Evolutionary conservation across 2,797 vertebrate genomes (phyloP), one percentile per base, ranked within the genome.

Genomic region (Caiman crocodilus): DNA sequence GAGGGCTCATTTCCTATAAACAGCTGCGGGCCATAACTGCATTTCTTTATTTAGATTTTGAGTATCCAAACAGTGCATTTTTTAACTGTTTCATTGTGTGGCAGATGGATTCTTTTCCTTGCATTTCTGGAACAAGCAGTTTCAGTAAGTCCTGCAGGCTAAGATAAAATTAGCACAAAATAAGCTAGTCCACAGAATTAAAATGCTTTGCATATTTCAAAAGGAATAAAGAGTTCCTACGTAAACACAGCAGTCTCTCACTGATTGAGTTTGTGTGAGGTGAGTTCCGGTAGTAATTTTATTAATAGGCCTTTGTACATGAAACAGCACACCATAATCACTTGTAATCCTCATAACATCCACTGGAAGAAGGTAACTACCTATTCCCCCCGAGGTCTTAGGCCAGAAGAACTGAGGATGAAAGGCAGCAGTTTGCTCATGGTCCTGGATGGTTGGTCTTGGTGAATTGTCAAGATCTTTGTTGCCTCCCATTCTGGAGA

Each of bases 1-100:
- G 28, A 79, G 76, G 59, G 73, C 79, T 86, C 42, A 4, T 63
- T 88, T 73, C 85, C 90, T 89, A 56, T 23, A 79, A 94, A 90
- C 42, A 42, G 71, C 3, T 17, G 65, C 69, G 91, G 82, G 78
- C 88, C 85, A 82, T 50, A 79, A 67, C 73, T 64, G 12, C 16
- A 2, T 59, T 75, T 75, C 82, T 85, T 85, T 78, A 6, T 85
- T 89, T 76, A 87, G 57, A 11, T 28, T 20, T 89, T 77, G 20
- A 76, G 80, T 80, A 57, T 75, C 16, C 42, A 18, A 50, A n/a
- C 57, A 18, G 2, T 4, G 2, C 3, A 2, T 18, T 35, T 77
- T 89, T 13, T 84, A 93, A 71, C 32, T 55, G 63, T 15, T 76
- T 79, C 77, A 79, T 57, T 16, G 79, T 64, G 14, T 58, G 28